Evolutionary conservation across 2,113 vertebrate genomes (phyloP), one percentile per base, ranked within the genome.

Genomic region (Chlorodrepanis virens): DNA sequence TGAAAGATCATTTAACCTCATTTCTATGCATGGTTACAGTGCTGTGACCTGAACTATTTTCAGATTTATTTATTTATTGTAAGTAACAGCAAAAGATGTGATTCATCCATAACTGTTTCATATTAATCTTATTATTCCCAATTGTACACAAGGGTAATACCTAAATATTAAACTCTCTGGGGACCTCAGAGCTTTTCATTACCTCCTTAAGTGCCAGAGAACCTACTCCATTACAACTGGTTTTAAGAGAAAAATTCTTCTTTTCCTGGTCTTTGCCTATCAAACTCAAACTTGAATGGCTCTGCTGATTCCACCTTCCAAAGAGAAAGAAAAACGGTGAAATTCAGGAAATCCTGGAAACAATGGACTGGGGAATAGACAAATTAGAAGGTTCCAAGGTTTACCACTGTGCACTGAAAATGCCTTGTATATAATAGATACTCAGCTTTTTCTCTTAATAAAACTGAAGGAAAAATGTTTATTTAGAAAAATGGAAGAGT

Each of bases 1-100:
- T 52, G 27, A 71, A 63, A 50, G 72, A 76, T 75, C 54, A 94
- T 96, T 95, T 88, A 89, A 79, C n/a, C 47, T 89, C 68, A 72
- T 95, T 96, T 76, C 81, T 70, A 57, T 85, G 90, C 83, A 70
- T 14, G 50, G 27, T 31, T 90, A 54, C n/a, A 67, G n/a, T n/a
- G 72, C 76, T 52, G n/a, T 59, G 53, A 40, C 54, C 67, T 76
- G 10, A 91, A 44, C 25, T 90, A 61, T 57, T 96, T 94, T 40
- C 50, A 82, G 28, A 59, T 87, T 64, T 86, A 72, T 93, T 45
- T 28, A 68, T 82, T 60, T 89, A 53, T 93, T 31, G 27, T 52
- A 68, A 87, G 56, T 39, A 74, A 76, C 22, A 71, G 63, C 78
- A 80, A 57, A 87, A 90, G 6, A 6, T 59, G 42, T 95, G 94